Evolutionary conservation across 2,113 vertebrate genomes (phyloP).

Genomic region (Tauraco erythrolophus): DNA sequence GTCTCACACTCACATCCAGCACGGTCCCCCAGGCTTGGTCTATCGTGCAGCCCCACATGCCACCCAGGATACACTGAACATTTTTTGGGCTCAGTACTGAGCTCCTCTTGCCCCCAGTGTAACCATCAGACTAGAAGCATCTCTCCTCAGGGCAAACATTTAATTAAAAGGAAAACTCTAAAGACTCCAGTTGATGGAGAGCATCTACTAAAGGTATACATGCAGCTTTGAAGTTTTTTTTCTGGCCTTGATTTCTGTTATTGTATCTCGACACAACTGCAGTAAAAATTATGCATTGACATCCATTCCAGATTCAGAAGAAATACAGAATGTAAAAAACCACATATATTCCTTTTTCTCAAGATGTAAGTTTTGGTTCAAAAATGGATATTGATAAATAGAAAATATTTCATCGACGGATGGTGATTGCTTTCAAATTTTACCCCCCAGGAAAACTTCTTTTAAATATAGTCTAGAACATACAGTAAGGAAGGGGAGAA

Average conservation of each 20-base stretch:
- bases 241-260: background rate
- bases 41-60: fast-evolving
- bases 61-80: fast-evolving
- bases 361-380: background rate
- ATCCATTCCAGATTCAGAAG: background rate
- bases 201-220: background rate
- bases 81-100: background rate
- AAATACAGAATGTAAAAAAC: background rate
- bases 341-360: background rate
- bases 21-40: fast-evolving
- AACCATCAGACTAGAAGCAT: background rate
- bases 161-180: background rate
- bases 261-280: background rate
- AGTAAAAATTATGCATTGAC: background rate
- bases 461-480: background rate
- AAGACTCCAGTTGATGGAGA: background rate
- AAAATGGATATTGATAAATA: background rate
- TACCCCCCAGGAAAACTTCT: background rate
- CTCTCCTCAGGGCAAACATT: background rate
- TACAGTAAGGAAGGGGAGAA: background rate
- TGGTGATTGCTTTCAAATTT: background rate
- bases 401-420: background rate
- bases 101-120: background rate
- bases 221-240: background rate
- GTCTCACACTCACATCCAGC: background rate